Conservation (phyloP, 2,888 invertebrate genomes). For the Erpobdella octoculata region DNA sequence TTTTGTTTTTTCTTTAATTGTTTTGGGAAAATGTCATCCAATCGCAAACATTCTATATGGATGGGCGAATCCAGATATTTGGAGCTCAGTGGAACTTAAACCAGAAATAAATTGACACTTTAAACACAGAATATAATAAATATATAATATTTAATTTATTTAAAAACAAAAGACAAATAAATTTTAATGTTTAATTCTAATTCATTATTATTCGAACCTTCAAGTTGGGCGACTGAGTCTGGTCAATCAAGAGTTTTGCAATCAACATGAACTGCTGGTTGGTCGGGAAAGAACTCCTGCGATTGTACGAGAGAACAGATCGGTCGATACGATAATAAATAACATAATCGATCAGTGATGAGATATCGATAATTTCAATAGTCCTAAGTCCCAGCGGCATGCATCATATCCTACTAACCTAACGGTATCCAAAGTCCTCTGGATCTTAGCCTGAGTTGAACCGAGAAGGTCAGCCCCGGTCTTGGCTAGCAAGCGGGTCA, state of each 20-base stretch:
- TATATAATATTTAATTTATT: too few species aligned
- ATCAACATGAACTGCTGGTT: conserved; percentile 60
- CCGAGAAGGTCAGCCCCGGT: conserved; percentile 81
- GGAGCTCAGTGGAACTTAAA: too few species aligned
- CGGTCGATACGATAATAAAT: background rate
- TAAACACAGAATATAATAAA: too few species aligned
- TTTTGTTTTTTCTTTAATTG: too few species aligned
- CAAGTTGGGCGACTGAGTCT: conserved; percentile 79
- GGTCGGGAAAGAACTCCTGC: conserved; percentile 56
- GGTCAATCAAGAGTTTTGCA: conserved; percentile 73
- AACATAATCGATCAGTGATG: background rate
- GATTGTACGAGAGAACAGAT: background rate
- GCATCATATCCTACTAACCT: conserved; percentile 40
- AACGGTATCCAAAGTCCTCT: conserved; percentile 48
- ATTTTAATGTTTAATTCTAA: too few species aligned
- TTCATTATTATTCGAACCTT: conserved; percentile 46
- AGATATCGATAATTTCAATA: background rate
- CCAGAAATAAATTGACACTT: too few species aligned
- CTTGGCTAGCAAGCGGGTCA: conserved; percentile 79
- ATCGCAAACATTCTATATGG: too few species aligned
- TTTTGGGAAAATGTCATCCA: too few species aligned
- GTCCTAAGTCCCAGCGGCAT: too few species aligned
- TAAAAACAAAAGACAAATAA: too few species aligned
- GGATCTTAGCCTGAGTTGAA: conserved; percentile 80
- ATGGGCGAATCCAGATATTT: too few species aligned